A percentile compares a stretch with the other conserved stretches of the same genome.
These are phyloP conservation scores for Plebejus anna DNA, from an alignment of 2,888 invertebrate species.

Conservation along the genomic window DNA sequence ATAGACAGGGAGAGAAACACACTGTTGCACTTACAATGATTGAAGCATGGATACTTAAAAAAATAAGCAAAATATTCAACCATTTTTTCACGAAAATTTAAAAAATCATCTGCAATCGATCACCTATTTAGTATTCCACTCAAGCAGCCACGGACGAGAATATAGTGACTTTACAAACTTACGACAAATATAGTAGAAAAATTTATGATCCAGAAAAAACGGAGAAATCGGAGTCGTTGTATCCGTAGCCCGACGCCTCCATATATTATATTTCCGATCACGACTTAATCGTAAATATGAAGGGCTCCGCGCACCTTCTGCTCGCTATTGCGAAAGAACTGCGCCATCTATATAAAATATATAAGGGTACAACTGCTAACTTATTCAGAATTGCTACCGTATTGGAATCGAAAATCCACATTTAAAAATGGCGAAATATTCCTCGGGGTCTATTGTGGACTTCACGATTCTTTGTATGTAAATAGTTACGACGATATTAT, in stretches of 20 bases:
- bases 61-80: too few species aligned
- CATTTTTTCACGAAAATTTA: background rate
- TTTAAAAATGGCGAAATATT: constrained; percentile 21
- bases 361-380: constrained; percentile 47
- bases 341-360: constrained; percentile 76
- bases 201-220: constrained; percentile 18
- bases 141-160: background rate
- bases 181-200: constrained; percentile 16
- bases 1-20: too few species aligned
- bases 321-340: constrained; percentile 77
- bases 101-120: background rate
- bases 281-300: constrained; percentile 79
- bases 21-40: too few species aligned
- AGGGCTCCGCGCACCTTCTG: constrained; percentile 75
- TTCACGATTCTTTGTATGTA: constrained; percentile 17
- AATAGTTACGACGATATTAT: constrained; percentile 7
- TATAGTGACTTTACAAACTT: constrained; percentile 12
- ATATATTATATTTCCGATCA: constrained; percentile 77
- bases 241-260: constrained; percentile 48
- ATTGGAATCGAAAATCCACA: constrained; percentile 19
- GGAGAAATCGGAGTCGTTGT: constrained; percentile 20
- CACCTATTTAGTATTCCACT: background rate
- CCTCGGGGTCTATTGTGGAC: background rate
- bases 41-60: too few species aligned
- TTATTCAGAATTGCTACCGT: constrained; percentile 30